Base-by-base conservation (phyloP, 2,888 invertebrate genomes). In the Drosophila infuscata region DNA sequence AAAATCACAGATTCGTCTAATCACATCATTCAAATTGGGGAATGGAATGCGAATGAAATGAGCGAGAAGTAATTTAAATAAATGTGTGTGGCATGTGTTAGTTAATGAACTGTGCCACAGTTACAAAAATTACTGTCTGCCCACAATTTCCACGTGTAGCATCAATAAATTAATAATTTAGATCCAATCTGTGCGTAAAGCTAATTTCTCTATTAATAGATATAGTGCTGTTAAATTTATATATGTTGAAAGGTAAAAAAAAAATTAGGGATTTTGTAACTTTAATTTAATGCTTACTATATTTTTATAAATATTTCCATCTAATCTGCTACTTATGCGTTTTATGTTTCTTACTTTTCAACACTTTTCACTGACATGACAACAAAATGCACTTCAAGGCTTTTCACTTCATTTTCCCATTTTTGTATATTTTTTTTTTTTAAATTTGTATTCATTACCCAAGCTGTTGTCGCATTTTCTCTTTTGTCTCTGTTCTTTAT, bases 361-460 rank as follows among this genome's bases (percentile, higher is more conserved):
- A 48, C 57, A 63, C 48, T 60, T 67, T 51, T 70, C 32, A 32
- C 43, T 59, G 32, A 43, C 38, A n/a, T 3, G 12, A 20, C 32
- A 53, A 60, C 33, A 52, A n/a, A 54, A 51, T 57, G 57, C 48
- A 54, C 33, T 69, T 69, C 11, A 36, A 11, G 58, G 56, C 46
- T 35, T 57, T 54, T 48, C 29, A 38, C 46, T 30, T 36, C 15
- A 41, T 38, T 56, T 54, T 25, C 17, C 15, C 33, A 35, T 59
- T 33, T 36, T 15, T 9, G 20, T 38, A 11, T n/a, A n/a, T n/a
- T 15, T 38, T 33, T n/a, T 29, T 32, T 49, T 58, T 57, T 60
- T 43, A 57, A 60, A 82, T 85, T 83, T 78, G 83, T 84, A 80
- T 84, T 83, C 82, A 85, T 85, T 83, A 82, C 76, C 62, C 74